A percentile compares a stretch with the other conserved stretches of the same genome.
Conservation (phyloP, 2,888 invertebrate species). For the Pteria penguin region DNA sequence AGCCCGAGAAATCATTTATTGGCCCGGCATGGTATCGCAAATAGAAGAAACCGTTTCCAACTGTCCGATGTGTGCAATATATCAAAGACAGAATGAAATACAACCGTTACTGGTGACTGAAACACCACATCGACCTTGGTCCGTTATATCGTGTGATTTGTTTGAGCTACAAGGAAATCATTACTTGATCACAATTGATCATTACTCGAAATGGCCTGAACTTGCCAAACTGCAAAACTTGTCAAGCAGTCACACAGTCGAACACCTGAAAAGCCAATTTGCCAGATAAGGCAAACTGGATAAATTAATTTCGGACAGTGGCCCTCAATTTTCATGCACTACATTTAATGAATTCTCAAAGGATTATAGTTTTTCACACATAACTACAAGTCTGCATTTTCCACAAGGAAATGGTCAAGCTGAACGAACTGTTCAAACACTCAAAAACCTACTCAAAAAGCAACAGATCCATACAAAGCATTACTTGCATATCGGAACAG, state of each 20-base stretch:
- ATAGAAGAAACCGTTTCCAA: conserved; percentile 14
- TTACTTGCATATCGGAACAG: conserved; percentile 12
- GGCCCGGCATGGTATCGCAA: not conserved
- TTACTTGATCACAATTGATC: conserved; percentile 12
- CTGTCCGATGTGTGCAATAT: not conserved
- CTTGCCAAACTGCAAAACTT: conserved; percentile 4
- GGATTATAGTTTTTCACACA: conserved; percentile 20
- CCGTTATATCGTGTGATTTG: not conserved
- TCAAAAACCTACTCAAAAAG: not conserved
- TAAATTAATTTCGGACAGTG: conserved; percentile 21
- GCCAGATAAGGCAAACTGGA: conserved; percentile 13
- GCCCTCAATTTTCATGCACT: conserved; percentile 14
- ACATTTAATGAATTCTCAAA: conserved; percentile 21
- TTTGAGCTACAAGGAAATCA: conserved; percentile 5
- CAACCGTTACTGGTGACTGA: not conserved
- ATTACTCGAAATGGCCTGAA: conserved; percentile 17
- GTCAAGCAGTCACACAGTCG: not conserved
- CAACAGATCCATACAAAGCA: conserved; percentile 5
- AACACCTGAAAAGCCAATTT: conserved; percentile 9
- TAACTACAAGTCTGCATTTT: conserved; percentile 20
- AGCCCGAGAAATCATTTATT: no score
- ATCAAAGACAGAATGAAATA: not conserved
- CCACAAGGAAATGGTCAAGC: conserved; percentile 26
- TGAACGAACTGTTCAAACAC: conserved; percentile 23
- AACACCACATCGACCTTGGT: conserved; percentile 12